Evolutionary conservation across 2,888 invertebrate species (phyloP).

Genomic region (Ochropleura leucogaster): DNA sequence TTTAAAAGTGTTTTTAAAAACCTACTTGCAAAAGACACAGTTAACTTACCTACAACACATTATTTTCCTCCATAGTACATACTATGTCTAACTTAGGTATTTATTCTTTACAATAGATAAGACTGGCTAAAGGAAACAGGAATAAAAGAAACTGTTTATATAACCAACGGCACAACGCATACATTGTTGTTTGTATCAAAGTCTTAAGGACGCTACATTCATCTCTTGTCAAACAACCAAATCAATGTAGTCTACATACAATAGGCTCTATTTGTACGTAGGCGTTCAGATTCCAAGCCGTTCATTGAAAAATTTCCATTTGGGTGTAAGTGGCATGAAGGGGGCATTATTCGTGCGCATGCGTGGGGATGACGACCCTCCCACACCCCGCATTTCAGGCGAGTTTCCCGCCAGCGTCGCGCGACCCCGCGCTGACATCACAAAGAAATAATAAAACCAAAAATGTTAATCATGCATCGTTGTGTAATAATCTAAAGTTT

Average conservation of each 20-base stretch:
- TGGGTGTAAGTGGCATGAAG: slow-evolving; percentile 57
- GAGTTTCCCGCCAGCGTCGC: slow-evolving; percentile 81
- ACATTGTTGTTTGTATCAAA: background rate
- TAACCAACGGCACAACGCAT: background rate
- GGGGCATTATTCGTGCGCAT: slow-evolving; percentile 75
- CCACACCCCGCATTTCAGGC: slow-evolving; percentile 68
- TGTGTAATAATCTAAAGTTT: slow-evolving; percentile 40
- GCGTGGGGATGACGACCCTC: slow-evolving; percentile 71
- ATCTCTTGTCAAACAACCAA: slow-evolving; percentile 34
- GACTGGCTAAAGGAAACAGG: background rate
- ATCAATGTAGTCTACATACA: slow-evolving; percentile 55
- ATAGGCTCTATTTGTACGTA: slow-evolving; percentile 37
- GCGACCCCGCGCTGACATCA: slow-evolving; percentile 70
- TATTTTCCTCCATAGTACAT: background rate
- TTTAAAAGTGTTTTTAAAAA: no score
- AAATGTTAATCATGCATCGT: slow-evolving; percentile 37
- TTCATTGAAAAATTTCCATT: slow-evolving; percentile 72
- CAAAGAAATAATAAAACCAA: slow-evolving; percentile 54
- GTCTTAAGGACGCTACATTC: background rate
- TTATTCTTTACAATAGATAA: slow-evolving; percentile 1
- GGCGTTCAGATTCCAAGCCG: slow-evolving; percentile 56
- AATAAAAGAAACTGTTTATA: background rate
- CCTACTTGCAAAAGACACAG: no score
- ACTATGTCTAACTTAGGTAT: slow-evolving; percentile 13
- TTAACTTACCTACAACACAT: background rate